Conservation (phyloP, 2,113 vertebrate genomes). For the Ceratotherium simum region DNA sequence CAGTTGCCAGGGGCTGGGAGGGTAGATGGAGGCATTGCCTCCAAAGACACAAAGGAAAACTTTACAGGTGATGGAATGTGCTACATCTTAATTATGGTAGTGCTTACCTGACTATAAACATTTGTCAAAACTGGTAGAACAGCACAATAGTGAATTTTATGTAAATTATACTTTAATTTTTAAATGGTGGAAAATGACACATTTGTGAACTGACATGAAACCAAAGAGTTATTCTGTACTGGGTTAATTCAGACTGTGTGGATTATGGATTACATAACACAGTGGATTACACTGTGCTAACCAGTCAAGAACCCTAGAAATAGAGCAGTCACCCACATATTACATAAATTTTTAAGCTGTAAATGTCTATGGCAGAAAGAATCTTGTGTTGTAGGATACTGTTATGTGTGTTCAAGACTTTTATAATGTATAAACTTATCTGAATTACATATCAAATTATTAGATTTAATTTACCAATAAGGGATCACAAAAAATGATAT, state of each 20-base stretch:
- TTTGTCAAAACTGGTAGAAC: neutral
- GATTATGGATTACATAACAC: no score
- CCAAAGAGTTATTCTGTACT: neutral
- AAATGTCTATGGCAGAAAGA: neutral
- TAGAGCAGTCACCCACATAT: neutral
- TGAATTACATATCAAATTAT: neutral
- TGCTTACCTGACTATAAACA: neutral
- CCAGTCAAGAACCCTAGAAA: neutral
- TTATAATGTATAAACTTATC: neutral
- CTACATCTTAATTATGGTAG: neutral
- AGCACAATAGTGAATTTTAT: neutral
- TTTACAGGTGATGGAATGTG: neutral
- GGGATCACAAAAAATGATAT: neutral
- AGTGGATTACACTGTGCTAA: neutral
- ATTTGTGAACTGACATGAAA: neutral
- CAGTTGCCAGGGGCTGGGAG: neutral
- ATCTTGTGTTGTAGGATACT: neutral
- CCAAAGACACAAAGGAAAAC: neutral
- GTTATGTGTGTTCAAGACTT: neutral
- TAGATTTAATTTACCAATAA: conserved; percentile 34
- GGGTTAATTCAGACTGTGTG: neutral
- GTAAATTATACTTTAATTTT: neutral
- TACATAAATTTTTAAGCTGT: neutral
- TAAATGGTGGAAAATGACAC: neutral
- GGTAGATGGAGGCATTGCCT: neutral